Conservation (phyloP, 2,888 invertebrate genomes). For the Cantharis nigra region DNA sequence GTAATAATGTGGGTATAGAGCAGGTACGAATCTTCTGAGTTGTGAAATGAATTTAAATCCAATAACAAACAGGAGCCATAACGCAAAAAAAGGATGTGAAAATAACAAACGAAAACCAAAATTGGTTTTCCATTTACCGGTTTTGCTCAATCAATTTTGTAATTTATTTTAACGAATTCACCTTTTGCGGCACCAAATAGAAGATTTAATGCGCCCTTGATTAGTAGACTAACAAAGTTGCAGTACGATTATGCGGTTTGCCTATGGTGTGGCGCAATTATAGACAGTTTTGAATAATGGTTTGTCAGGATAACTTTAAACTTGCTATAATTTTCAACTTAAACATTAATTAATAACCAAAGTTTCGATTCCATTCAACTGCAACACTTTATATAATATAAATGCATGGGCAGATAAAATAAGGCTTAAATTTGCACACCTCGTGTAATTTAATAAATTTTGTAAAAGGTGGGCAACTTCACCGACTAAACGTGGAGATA, state of each 20-base stretch:
- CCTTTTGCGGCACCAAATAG: background rate
- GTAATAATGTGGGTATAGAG: too few species aligned
- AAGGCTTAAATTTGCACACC: background rate
- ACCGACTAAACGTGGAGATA: background rate
- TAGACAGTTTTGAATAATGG: background rate
- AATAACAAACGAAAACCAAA: background rate
- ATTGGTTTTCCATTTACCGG: background rate
- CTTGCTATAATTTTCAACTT: background rate
- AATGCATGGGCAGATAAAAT: background rate
- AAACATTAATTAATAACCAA: background rate
- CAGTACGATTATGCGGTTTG: background rate
- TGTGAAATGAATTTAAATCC: background rate
- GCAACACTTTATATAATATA: background rate
- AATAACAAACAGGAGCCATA: background rate
- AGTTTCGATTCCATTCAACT: background rate
- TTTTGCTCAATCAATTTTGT: background rate
- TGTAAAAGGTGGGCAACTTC: background rate
- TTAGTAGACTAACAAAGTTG: background rate
- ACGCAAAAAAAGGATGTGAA: too few species aligned
- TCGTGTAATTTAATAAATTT: background rate
- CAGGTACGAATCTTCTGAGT: background rate
- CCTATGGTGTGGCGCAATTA: conserved; percentile 1
- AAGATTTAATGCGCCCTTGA: background rate
- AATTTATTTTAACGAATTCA: background rate
- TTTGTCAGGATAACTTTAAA: background rate